Evolutionary conservation across 2,888 invertebrate species (phyloP), one percentile per base, ranked within the genome.

Genomic region (Rhingia campestris): DNA sequence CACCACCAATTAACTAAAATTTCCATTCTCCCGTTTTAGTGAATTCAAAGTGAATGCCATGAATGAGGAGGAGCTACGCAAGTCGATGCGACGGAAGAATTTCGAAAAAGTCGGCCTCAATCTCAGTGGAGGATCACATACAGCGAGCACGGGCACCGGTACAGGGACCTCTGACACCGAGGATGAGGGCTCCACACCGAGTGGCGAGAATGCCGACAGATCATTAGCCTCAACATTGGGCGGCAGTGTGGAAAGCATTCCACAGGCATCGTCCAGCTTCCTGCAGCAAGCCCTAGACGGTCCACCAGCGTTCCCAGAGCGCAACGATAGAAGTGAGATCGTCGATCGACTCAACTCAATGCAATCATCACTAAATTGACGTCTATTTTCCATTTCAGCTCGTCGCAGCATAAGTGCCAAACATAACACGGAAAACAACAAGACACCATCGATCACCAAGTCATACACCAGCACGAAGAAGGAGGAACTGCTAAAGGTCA

Each of bases 21-120:
- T 4, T 10, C 22, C 51, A 49, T 53, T 53, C 33, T 14, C 72
- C 35, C 6, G 70, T 86, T 92, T 88, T 88, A 96, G 95, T 77
- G 96, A 96, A 88, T 97, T 96, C 89, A 96, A 96, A 88, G 96
- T 97, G 47, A 97, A 96, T 89, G 97, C 97, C 69, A 96, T 97
- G 94, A 96, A 97, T 88, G 96, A 95, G 0, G 96, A 96, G 43
- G 97, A 97, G 88, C 91, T 97, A 75, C 93, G 97, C 0, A 95
- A 95, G 91, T 96, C 95, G 0, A 93, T 95, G 88, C 92, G 96
- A 1, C 93, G 95, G 37, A 93, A 94, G 41, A 95, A 95, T 89
- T 94, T 95, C 53, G 94, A 94, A 89, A 91, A 92, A 86, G 88
- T 91, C 9, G 91, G 91, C n/a, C 88, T 92, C 86, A 91, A 89